phyloP scores from a whole-genome alignment of 1,140 invertebrate genomes.

The Drosophila insularis region DNA sequence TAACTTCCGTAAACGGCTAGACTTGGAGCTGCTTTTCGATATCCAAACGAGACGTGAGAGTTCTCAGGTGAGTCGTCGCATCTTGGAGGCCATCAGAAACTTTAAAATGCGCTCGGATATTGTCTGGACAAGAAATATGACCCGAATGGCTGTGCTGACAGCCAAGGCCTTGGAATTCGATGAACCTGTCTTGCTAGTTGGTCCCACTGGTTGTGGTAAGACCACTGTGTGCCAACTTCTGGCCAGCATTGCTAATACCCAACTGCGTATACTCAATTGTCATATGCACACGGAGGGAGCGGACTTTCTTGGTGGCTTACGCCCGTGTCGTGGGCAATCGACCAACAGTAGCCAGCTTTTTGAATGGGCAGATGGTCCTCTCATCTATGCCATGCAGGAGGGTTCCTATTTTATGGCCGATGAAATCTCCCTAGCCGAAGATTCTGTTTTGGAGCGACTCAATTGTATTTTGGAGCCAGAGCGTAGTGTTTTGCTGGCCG shows the following conservation, averaged over 20 bases:
- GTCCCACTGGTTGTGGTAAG: slow-evolving; percentile 99
- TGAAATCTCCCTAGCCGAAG: slow-evolving; percentile 99
- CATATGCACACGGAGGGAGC: slow-evolving; percentile 99
- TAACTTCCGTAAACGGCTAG: slow-evolving; percentile 91
- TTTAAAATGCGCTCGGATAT: slow-evolving; percentile 89
- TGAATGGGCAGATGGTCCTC: slow-evolving; percentile 98
- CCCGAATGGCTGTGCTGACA: slow-evolving; percentile 95
- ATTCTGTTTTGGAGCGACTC: slow-evolving; percentile 98
- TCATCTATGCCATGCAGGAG: slow-evolving; percentile 94
- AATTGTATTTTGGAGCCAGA: slow-evolving; percentile 99
- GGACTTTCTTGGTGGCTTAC: slow-evolving; percentile 97
- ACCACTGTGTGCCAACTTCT: slow-evolving; percentile 97
- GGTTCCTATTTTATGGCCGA: slow-evolving; percentile 97
- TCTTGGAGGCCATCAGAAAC: slow-evolving; percentile 87
- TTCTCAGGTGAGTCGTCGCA: slow-evolving; percentile 89
- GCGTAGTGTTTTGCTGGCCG: slow-evolving; percentile 93
- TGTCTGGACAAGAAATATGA: slow-evolving; percentile 97
- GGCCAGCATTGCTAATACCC: slow-evolving; percentile 86
- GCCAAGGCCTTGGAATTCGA: slow-evolving; percentile 94
- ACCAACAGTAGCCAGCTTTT: slow-evolving; percentile 87
- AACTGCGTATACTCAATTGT: slow-evolving; percentile 95
- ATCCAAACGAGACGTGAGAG: slow-evolving; percentile 85
- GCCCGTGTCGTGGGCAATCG: slow-evolving; percentile 89
- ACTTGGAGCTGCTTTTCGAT: slow-evolving; percentile 90
- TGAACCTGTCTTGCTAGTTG: slow-evolving; percentile 97